Conservation (phyloP, 2,113 vertebrate species). For the Tetrao urogallus region DNA sequence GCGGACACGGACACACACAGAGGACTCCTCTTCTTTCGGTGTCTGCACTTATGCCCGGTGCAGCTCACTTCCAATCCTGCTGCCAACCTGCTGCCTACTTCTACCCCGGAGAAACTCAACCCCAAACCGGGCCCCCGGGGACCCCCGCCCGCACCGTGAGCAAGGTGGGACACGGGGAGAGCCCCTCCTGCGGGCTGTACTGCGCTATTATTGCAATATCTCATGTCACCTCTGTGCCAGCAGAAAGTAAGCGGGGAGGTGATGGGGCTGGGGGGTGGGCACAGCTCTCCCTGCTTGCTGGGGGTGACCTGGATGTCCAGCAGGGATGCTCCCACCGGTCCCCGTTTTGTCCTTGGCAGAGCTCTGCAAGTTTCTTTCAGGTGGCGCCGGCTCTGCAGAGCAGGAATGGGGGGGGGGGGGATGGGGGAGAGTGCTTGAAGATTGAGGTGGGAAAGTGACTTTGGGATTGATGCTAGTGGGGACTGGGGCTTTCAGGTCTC, state of each 20-base stretch:
- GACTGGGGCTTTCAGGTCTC: accelerated
- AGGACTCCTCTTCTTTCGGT: not conserved
- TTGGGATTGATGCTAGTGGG: not conserved
- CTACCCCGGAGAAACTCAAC: conserved; percentile 20
- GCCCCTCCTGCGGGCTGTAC: not conserved
- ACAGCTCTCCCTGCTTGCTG: not conserved
- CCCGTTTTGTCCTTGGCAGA: conserved; percentile 44
- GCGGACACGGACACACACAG: not conserved
- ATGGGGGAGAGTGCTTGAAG: not conserved
- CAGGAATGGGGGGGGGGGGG: too few relatives aligned
- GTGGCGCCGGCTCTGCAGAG: not conserved
- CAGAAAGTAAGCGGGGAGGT: not conserved
- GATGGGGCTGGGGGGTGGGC: not conserved
- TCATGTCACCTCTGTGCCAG: not conserved
- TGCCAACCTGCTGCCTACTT: conserved; percentile 38
- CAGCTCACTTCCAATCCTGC: not conserved
- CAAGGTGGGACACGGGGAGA: conserved; percentile 4
- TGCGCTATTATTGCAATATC: not conserved
- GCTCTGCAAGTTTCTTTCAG: not conserved
- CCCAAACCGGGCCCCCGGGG: not conserved
- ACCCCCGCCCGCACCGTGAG: not conserved
- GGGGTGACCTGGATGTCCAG: not conserved
- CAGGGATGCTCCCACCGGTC: not conserved
- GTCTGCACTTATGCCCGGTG: conserved; percentile 57
- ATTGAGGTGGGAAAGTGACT: not conserved